Evolutionary conservation across 2,113 vertebrate genomes (phyloP).

Genomic region (Sander vitreus): DNA sequence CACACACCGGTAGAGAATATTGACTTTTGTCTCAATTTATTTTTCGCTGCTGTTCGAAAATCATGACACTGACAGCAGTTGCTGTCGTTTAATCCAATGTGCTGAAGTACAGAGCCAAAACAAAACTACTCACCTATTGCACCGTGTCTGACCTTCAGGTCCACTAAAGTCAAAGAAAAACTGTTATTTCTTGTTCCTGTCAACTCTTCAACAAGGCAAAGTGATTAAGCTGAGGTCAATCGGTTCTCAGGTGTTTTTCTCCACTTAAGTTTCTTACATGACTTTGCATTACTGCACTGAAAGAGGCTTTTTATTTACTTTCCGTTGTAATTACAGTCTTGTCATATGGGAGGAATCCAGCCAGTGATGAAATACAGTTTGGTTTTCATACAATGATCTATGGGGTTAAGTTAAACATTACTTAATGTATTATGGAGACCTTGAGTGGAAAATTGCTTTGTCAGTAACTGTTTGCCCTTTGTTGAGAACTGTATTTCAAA

Average conservation of each 20-base stretch:
- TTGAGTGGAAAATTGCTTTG: constrained; percentile 76
- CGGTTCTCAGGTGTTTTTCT: constrained; percentile 35
- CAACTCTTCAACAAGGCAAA: not conserved
- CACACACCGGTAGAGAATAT: too few relatives aligned
- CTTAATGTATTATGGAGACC: constrained; percentile 67
- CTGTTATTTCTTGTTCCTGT: constrained; percentile 9
- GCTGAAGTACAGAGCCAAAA: constrained; percentile 6
- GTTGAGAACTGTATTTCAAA: constrained; percentile 68
- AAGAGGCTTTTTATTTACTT: constrained; percentile 57
- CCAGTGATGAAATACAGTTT: constrained; percentile 40
- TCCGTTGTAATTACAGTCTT: constrained; percentile 62
- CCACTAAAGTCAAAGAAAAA: constrained; percentile 6
- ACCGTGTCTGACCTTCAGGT: constrained; percentile 20
- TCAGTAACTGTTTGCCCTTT: constrained; percentile 73
- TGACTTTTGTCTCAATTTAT: too few relatives aligned
- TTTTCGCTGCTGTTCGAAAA: too few relatives aligned
- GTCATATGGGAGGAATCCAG: constrained; percentile 47
- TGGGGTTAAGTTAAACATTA: constrained; percentile 48
- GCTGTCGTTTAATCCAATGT: not conserved
- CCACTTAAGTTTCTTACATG: not conserved
- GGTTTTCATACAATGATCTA: constrained; percentile 54
- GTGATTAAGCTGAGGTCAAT: constrained; percentile 30
- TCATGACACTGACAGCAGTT: too few relatives aligned
- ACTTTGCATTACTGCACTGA: constrained; percentile 43
- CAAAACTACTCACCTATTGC: not conserved